A percentile compares a stretch with the other conserved stretches of the same genome.
Evolutionary conservation across 1,140 invertebrate species (phyloP).

Genomic region (Rhagoletis pomonella): DNA sequence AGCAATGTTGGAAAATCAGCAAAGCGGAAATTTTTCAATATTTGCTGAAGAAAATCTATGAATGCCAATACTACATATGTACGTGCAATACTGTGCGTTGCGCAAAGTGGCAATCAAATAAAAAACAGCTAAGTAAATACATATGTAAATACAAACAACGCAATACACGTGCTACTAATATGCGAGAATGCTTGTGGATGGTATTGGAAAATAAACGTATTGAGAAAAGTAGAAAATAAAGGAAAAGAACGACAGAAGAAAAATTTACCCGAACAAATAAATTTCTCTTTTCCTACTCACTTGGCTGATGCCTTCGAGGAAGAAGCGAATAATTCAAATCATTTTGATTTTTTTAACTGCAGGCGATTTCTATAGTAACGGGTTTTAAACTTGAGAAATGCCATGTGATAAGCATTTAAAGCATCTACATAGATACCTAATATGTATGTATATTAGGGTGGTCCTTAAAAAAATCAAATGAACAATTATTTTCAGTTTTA

Average conservation of each 20-base stretch:
- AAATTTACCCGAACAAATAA: not conserved
- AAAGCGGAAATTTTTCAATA: conserved; percentile 16
- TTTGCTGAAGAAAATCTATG: not conserved
- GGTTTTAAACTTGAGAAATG: conserved; percentile 12
- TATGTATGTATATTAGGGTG: not conserved
- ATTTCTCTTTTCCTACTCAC: not conserved
- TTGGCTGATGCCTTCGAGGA: not conserved
- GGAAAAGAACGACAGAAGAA: not conserved
- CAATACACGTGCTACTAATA: not conserved
- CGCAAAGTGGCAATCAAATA: no score
- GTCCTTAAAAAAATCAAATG: no score
- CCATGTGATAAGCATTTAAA: not conserved
- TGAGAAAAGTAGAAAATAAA: not conserved
- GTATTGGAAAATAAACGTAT: not conserved
- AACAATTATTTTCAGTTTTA: no score
- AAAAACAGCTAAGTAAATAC: no score
- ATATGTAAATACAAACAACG: no score
- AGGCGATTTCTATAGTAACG: not conserved
- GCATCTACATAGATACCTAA: not conserved
- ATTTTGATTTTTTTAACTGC: not conserved
- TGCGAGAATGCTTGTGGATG: not conserved
- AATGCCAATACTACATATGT: not conserved
- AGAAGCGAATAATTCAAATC: not conserved
- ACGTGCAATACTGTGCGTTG: not conserved
- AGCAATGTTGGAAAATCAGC: conserved; percentile 17